These are phyloP conservation scores for Halcyon leucocephala DNA, from an alignment of 2,797 vertebrate species.

Conservation along the genomic window DNA sequence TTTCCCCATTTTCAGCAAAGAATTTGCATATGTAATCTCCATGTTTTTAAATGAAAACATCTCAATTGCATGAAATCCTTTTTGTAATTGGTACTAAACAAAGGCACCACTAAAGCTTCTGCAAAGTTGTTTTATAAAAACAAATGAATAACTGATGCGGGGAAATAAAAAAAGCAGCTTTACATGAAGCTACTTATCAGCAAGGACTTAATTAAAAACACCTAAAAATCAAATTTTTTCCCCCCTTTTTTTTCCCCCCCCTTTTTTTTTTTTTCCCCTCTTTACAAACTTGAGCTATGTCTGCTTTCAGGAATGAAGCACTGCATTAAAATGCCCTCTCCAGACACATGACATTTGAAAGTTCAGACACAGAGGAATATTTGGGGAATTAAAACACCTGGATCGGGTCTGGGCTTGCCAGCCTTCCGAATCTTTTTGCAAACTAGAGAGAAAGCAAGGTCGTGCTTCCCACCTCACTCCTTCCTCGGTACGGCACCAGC, in stretches of 20 bases:
- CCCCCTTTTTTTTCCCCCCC: neutral
- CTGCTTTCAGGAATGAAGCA: slow-evolving; percentile 64
- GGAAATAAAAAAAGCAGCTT: slow-evolving; percentile 46
- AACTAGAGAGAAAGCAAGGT: slow-evolving; percentile 41
- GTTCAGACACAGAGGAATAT: slow-evolving; percentile 71
- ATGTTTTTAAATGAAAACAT: slow-evolving; percentile 79
- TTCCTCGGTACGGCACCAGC: neutral
- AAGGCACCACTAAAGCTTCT: slow-evolving; percentile 62
- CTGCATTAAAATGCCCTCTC: slow-evolving; percentile 70
- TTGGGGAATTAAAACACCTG: slow-evolving; percentile 76
- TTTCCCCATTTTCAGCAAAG: slow-evolving; percentile 74
- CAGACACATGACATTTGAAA: slow-evolving; percentile 71
- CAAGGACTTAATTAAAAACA: slow-evolving; percentile 13
- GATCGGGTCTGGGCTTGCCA: slow-evolving; percentile 62
- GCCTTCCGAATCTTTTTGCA: neutral
- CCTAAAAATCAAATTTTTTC: slow-evolving; percentile 30
- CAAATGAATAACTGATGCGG: slow-evolving; percentile 25
- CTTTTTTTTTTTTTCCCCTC: neutral
- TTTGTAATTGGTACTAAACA: slow-evolving; percentile 74
- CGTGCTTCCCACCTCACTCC: slow-evolving; percentile 19
- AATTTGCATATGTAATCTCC: slow-evolving; percentile 76
- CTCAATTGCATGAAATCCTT: slow-evolving; percentile 66
- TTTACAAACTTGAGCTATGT: slow-evolving; percentile 44
- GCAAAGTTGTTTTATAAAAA: slow-evolving; percentile 66
- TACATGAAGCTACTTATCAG: slow-evolving; percentile 55